Evolutionary conservation across 2,113 vertebrate species (phyloP).

Genomic region (Xyrauchen texanus): DNA sequence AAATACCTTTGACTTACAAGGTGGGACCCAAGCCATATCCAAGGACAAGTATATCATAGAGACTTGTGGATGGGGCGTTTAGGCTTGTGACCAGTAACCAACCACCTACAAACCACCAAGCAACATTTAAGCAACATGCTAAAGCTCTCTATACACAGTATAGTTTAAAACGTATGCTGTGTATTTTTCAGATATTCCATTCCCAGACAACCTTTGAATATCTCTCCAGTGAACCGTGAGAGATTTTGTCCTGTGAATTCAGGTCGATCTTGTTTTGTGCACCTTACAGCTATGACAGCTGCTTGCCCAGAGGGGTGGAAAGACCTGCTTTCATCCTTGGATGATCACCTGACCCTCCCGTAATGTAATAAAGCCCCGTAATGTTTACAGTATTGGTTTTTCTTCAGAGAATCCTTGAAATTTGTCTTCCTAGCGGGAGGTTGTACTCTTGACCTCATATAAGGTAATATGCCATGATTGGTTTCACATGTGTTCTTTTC

Average conservation of each 20-base stretch:
- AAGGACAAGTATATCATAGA: too few species aligned
- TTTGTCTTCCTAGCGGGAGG: slow-evolving; percentile 14
- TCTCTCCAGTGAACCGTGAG: slow-evolving; percentile 24
- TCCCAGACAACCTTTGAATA: neutral
- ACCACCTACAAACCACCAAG: too few species aligned
- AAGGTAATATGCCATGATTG: slow-evolving; percentile 40
- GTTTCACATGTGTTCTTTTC: slow-evolving; percentile 31
- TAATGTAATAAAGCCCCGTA: slow-evolving; percentile 38
- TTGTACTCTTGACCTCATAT: slow-evolving; percentile 47
- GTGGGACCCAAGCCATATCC: too few species aligned
- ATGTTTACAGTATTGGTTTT: slow-evolving; percentile 46
- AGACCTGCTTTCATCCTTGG: slow-evolving; percentile 26
- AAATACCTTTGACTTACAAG: too few species aligned
- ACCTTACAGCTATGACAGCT: slow-evolving; percentile 46
- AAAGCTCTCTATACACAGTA: too few species aligned
- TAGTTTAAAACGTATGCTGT: too few species aligned
- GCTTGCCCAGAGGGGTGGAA: slow-evolving; percentile 38
- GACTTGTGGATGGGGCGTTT: too few species aligned
- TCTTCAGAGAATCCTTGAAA: slow-evolving; percentile 43
- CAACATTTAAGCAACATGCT: too few species aligned
- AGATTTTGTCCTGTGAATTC: slow-evolving; percentile 13
- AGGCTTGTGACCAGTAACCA: too few species aligned
- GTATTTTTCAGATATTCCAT: neutral
- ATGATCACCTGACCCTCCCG: slow-evolving; percentile 33
- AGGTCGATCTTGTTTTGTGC: slow-evolving; percentile 41